Evolutionary conservation across 1,140 invertebrate species (phyloP), one percentile per base, ranked within the genome.

Genomic region (Ceratina calcarata): DNA sequence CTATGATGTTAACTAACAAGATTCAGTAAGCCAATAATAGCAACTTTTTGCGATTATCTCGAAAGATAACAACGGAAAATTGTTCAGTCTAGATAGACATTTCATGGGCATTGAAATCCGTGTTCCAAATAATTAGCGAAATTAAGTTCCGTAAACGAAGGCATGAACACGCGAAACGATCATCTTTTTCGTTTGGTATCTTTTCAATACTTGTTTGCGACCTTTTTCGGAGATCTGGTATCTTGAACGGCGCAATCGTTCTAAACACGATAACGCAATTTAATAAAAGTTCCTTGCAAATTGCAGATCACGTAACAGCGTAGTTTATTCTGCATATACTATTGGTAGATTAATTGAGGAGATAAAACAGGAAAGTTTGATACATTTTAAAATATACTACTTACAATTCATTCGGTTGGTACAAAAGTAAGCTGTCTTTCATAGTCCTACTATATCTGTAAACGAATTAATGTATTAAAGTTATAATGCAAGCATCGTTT

Each of bases 291-390:
- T 88, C 81, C 77, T 62, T 69, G 77, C 67, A 60, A 60, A 79
- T 80, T 70, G 81, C 27, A 45, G 60, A 79, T 84, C 78, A 82
- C 84, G 74, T 83, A 83, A 88, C 83, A 37, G 74, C 60, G 51
- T 16, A 55, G 68, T 72, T 80, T 71, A 69, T 80, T 61, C n/a
- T 51, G 57, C 12, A 49, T 64, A 10, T 45, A 45, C 37, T 10
- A 64, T 62, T 53, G 58, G 78, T 51, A 82, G 84, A 87, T 88
- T 80, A 87, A 87, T 81, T 76, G 80, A 61, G 68, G 74, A 80
- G 85, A 88, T 88, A 88, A 88, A 74, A 83, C 80, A 80, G 76
- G 75, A 67, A 82, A 85, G 81, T 84, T 82, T 71, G 45, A 60
- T 65, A 49, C 81, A 81, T 80, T 66, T 74, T 37, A 45, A 62